Evolutionary conservation across 2,797 vertebrate genomes (phyloP).

Genomic region (Clamator glandarius): DNA sequence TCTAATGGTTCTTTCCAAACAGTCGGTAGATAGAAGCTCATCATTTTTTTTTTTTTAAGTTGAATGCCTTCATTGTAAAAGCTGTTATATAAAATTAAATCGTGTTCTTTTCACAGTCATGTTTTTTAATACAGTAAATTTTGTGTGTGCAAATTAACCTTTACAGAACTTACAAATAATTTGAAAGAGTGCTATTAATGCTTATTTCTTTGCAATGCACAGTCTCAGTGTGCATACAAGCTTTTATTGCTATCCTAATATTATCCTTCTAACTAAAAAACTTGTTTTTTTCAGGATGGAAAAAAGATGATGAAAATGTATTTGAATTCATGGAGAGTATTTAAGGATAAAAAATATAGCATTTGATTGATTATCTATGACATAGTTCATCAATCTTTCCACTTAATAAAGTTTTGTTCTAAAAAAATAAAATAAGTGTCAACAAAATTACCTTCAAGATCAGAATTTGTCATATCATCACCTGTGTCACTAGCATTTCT

Average conservation of each 20-base stretch:
- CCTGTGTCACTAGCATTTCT: neutral
- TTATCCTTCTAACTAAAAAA: neutral
- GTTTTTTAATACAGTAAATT: neutral
- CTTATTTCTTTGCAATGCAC: neutral
- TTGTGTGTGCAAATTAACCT: neutral
- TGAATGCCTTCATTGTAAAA: neutral
- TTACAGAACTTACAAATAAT: neutral
- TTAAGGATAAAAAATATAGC: neutral
- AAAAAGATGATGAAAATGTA: neutral
- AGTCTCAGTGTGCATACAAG: neutral
- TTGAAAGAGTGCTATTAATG: neutral
- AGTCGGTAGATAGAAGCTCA: neutral
- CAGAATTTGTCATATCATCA: neutral
- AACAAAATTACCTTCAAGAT: neutral
- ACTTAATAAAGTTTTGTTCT: neutral
- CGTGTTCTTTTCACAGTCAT: neutral
- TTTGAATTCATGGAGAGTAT: neutral
- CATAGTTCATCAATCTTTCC: neutral
- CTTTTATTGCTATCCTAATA: neutral
- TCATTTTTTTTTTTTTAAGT: neutral
- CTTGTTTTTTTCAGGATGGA: neutral
- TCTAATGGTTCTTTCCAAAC: neutral
- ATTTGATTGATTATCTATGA: neutral
- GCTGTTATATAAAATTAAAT: neutral
- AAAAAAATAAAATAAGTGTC: neutral